Evolutionary conservation across 2,113 vertebrate species (phyloP), one percentile per base, ranked within the genome.

Genomic region (Gopherus flavomarginatus): DNA sequence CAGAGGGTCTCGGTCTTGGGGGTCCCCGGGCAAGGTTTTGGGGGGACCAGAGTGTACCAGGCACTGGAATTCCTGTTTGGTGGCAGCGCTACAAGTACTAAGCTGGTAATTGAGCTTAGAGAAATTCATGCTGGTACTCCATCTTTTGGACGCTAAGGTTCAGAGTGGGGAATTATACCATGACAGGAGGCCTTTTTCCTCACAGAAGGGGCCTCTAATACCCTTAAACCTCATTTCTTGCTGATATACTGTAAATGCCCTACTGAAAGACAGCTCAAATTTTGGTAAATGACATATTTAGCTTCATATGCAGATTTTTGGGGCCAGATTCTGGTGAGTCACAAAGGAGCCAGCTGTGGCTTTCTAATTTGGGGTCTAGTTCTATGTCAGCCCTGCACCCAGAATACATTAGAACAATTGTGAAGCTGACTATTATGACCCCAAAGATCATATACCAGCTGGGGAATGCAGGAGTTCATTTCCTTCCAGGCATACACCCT

Each of bases 221-320:
- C 7, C 29, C 59, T 59, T 65, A 38, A 21, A 57, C 44, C 14
- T 53, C 53, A 52, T 85, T 72, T 81, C 62, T 1, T 75, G 11
- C 8, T 7, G 47, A 1, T 2, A 26, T 2, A 35, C 62, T 72
- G 81, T 83, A 56, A 93, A 56, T 65, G 38, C 0, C 3, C 0
- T 75, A 89, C 44, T 22, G 44, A 90, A 90, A 85, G 57, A 87
- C 0, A 0, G 49, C 14, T 65, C 83, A 49, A 1, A 65, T 65
- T 35, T 65, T 65, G 14, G 3, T 8, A 88, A 11, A 6, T 82
- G 14, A 31, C 14, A 86, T 75, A 86, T 86, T 17, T 16, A 47
- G 5, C 14, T 69, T 21, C 78, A 2, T 1, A 12, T 35, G 21
- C 89, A 75, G 44, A 93, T 31, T 81, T 10, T 62, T 6, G 9